Evolutionary conservation across 2,113 vertebrate genomes (phyloP), one percentile per base, ranked within the genome.

Genomic region (Crotalus helleri): DNA sequence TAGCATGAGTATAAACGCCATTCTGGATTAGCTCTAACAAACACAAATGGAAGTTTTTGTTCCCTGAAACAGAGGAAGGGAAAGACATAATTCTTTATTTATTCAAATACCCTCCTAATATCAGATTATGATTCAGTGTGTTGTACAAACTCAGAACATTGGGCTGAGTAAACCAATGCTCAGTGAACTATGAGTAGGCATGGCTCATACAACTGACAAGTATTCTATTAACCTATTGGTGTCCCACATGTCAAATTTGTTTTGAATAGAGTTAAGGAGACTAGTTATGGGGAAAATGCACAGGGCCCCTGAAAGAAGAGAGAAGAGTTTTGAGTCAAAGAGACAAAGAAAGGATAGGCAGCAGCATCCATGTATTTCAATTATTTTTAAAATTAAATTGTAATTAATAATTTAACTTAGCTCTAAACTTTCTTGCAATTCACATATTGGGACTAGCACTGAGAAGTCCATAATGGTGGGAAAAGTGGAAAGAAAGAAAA

Each of bases 1-100:
- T 23, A 91, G 21, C 64, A 81, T 29, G 19, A 5, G n/a, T 3
- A 55, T 53, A 55, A 81, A 81, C 54, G 39, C 69, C 11, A 44
- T 91, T 81, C n/a, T 44, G 51, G 21, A 91, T 57, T 85, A 57
- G 33, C 53, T 57, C n/a, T 85, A 44, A 57, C 29, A 81, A 54
- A 54, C 54, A 85, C 5, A n/a, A 39, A 55, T 46, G 26, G 46
- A 15, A 23, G 13, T 3, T 29, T 53, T 53, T 54, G 92, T 90
- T 89, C 26, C 81, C 44, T 55, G 57, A 91, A 92, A 46, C 10
- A 86, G 33, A n/a, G 49, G 46, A 88, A 69, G n/a, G 1, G 91
- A 93, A 33, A 95, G 92, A 86, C 29, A 12, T 54, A 89, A 90
- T 88, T 92, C 33, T 44, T 90, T 54, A 49, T 29, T 90, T 61